Conservation (phyloP, 2,113 vertebrate species). For the Pungitius pungitius region DNA sequence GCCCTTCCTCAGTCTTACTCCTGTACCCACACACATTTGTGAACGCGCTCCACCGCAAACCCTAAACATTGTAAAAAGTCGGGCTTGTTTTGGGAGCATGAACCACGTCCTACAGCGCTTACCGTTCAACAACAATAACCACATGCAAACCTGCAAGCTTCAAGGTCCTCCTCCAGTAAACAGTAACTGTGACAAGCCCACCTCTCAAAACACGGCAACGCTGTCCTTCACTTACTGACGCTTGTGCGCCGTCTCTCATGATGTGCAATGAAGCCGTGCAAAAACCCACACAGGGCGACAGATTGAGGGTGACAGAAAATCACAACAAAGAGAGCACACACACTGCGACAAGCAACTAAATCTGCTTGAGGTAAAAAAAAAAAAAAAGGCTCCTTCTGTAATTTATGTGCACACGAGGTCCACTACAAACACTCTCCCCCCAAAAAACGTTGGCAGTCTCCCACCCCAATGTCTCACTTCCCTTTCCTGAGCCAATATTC, state of each 20-base stretch:
- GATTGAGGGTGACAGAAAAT: conserved; percentile 27
- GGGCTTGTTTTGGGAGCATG: not conserved
- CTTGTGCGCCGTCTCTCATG: conserved; percentile 8
- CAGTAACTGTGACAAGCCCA: not conserved
- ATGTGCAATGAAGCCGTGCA: conserved; percentile 32
- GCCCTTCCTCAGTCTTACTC: not conserved
- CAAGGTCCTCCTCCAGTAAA: not conserved
- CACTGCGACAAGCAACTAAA: conserved; percentile 10
- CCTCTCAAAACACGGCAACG: not conserved
- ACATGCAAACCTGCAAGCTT: not conserved
- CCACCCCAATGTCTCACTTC: conserved; percentile 40
- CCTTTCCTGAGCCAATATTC: conserved; percentile 35
- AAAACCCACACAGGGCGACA: conserved; percentile 43
- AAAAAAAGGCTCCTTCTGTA: not conserved
- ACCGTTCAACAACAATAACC: not conserved
- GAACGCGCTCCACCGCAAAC: not conserved
- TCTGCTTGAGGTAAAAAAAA: too few relatives aligned
- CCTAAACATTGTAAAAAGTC: not conserved
- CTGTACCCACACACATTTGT: not conserved
- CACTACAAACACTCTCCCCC: not conserved
- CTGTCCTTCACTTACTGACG: not conserved
- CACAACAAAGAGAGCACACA: conserved; percentile 29
- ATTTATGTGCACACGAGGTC: conserved; percentile 12
- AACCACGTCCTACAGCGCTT: not conserved
- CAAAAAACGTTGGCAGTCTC: conserved; percentile 40